phyloP scores from a whole-genome alignment of 2,113 vertebrate genomes.

The Cygnus atratus region DNA sequence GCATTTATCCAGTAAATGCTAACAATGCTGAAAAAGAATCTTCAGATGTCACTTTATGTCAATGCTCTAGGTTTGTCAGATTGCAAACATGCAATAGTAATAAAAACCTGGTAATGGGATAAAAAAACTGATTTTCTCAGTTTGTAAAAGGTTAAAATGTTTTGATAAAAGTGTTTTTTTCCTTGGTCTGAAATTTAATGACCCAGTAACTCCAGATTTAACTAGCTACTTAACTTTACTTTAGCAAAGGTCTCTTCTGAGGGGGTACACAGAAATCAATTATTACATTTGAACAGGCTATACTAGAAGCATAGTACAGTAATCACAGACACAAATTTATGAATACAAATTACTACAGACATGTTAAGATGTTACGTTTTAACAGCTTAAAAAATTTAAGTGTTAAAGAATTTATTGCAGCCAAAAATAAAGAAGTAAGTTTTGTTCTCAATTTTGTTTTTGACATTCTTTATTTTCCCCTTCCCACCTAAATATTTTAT shows the following conservation, averaged over 20 bases:
- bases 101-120: not conserved
- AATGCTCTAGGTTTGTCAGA: not conserved
- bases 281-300: not conserved
- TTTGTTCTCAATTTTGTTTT: not conserved
- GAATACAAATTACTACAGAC: slow-evolving; percentile 15
- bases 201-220: not conserved
- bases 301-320: slow-evolving; percentile 17
- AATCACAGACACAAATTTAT: not conserved
- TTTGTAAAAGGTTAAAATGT: not conserved
- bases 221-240: not conserved
- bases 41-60: slow-evolving; percentile 5
- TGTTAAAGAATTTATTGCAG: slow-evolving; percentile 23
- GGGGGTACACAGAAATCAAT: not conserved
- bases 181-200: not conserved
- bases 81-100: slow-evolving; percentile 45
- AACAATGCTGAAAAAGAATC: not conserved
- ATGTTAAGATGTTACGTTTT: not conserved
- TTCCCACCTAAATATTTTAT: not conserved
- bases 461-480: not conserved
- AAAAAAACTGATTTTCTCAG: not conserved
- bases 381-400: slow-evolving; percentile 21
- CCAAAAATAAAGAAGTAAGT: not conserved
- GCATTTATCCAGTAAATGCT: slow-evolving; percentile 14
- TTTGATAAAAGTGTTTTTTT: not conserved
- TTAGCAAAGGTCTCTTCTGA: not conserved